Evolutionary conservation across 2,888 invertebrate genomes (phyloP).

Genomic region (Ditula angustiorana): DNA sequence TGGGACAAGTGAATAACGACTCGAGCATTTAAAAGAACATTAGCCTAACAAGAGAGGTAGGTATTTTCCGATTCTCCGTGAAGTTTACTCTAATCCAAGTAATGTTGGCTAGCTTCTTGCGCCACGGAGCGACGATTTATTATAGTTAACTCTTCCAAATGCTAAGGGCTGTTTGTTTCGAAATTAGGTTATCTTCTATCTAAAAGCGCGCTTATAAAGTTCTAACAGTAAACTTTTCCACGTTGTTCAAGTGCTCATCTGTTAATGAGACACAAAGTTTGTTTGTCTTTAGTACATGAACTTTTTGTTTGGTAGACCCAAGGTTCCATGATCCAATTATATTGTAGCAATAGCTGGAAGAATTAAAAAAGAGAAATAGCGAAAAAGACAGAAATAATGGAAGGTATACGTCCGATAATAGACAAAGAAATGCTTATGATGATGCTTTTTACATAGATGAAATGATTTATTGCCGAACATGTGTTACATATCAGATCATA

Average conservation of each 20-base stretch:
- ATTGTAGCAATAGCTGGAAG: too few relatives aligned
- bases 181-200: conserved; percentile 30
- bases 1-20: conserved; percentile 50
- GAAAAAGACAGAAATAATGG: too few relatives aligned
- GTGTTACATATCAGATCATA: too few relatives aligned
- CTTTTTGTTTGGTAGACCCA: neutral
- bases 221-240: conserved; percentile 9
- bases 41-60: conserved; percentile 45
- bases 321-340: too few relatives aligned
- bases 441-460: too few relatives aligned
- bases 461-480: too few relatives aligned
- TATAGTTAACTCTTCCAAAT: conserved; percentile 15
- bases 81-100: conserved; percentile 31
- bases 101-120: conserved; percentile 25
- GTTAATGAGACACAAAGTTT: conserved; percentile 1
- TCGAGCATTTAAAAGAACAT: conserved; percentile 51
- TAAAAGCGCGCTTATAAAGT: conserved; percentile 9
- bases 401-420: too few relatives aligned
- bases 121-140: conserved; percentile 5
- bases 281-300: neutral
- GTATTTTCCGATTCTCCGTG: conserved; percentile 16
- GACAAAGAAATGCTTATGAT: too few relatives aligned
- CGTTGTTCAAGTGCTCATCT: conserved; percentile 7
- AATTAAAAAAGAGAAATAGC: too few relatives aligned
- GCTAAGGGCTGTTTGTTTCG: conserved; percentile 21